phyloP scores from a whole-genome alignment of 2,888 invertebrate genomes.

The Cerceris rybyensis region DNA sequence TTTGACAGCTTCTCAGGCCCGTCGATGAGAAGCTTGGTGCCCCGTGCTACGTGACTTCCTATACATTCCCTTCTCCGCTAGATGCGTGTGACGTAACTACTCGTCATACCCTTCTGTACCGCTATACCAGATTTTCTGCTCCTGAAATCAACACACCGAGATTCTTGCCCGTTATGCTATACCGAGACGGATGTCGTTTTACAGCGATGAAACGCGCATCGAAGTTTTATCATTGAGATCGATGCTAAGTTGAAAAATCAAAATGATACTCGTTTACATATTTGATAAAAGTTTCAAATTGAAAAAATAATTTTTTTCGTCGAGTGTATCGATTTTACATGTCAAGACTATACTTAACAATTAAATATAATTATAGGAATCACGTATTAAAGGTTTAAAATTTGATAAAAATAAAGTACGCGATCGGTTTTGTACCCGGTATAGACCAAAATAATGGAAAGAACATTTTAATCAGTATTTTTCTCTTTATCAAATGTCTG shows the following conservation, averaged over 20 bases:
- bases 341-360: too few species aligned
- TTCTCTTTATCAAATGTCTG: constrained; percentile 2
- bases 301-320: too few species aligned
- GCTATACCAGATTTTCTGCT: constrained; percentile 44
- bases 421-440: too few species aligned
- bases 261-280: not conserved
- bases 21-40: constrained; percentile 43
- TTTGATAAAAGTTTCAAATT: too few species aligned
- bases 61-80: constrained; percentile 17
- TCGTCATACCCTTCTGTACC: constrained; percentile 56
- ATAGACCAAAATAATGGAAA: not conserved
- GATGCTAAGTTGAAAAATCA: not conserved
- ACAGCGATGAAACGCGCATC: not conserved
- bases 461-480: constrained; percentile 13
- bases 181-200: not conserved
- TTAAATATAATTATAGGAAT: too few species aligned
- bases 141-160: constrained; percentile 3
- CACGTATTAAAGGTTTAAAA: not conserved
- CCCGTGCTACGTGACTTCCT: constrained; percentile 7
- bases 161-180: constrained; percentile 7
- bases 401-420: not conserved
- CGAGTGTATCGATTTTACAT: too few species aligned
- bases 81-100: constrained; percentile 58
- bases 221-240: not conserved
- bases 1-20: constrained; percentile 74